A percentile compares a stretch with the other conserved stretches of the same genome.
These are phyloP conservation scores for Athalia cordata DNA, from an alignment of 2,888 invertebrate species.

Conservation along the genomic window DNA sequence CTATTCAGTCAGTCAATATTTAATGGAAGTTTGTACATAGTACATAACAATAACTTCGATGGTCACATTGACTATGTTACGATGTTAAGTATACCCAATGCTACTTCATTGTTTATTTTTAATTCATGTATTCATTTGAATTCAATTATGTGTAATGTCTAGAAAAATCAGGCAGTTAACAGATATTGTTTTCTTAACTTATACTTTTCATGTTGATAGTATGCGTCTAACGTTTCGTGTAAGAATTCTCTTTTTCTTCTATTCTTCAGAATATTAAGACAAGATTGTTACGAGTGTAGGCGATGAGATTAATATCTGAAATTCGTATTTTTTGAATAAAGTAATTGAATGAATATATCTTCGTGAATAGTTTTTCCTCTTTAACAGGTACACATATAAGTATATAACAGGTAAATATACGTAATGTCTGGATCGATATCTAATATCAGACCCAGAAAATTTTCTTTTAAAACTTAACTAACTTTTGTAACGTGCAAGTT, in stretches of 20 bases:
- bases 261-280: conserved; percentile 44
- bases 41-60: conserved; percentile 3
- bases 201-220: conserved; percentile 3
- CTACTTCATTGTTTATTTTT: conserved; percentile 1
- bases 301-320: conserved; percentile 58
- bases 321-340: conserved; percentile 71
- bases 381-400: background rate
- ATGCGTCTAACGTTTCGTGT: conserved; percentile 7
- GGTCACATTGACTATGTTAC: background rate
- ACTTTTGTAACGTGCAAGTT: too few species aligned
- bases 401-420: too few species aligned
- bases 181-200: conserved; percentile 21
- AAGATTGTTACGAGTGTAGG: conserved; percentile 64
- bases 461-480: too few species aligned
- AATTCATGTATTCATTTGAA: background rate
- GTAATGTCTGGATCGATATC: too few species aligned
- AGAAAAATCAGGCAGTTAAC: background rate
- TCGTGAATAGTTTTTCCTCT: background rate
- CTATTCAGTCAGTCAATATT: conserved; percentile 2
- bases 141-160: conserved; percentile 16
- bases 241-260: conserved; percentile 31
- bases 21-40: background rate
- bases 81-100: background rate
- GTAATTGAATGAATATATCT: conserved; percentile 51
- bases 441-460: too few species aligned